These are phyloP conservation scores for Oncorhynchus masou DNA, from an alignment of 2,113 vertebrate genomes.

Conservation along the genomic window DNA sequence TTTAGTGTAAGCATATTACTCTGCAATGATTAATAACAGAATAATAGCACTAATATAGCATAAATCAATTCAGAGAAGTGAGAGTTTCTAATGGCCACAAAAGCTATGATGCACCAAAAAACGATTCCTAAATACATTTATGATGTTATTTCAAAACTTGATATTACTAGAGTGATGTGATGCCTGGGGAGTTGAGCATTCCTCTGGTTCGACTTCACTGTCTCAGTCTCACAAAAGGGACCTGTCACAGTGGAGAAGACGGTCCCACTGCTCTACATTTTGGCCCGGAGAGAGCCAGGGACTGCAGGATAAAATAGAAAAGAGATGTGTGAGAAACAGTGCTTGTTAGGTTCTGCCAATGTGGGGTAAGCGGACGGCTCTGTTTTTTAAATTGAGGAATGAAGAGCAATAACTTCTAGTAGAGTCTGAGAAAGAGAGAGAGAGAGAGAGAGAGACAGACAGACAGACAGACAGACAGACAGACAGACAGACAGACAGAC, in stretches of 20 bases:
- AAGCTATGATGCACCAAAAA: background rate
- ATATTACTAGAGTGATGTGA: background rate
- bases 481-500: no score
- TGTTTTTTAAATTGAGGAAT: constrained; percentile 52
- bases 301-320: constrained; percentile 40
- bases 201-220: constrained; percentile 48
- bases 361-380: constrained; percentile 42
- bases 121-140: background rate
- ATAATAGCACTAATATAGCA: background rate
- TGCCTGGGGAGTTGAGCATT: constrained; percentile 40
- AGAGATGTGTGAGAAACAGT: background rate
- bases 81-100: constrained; percentile 30
- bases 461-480: background rate
- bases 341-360: constrained; percentile 14
- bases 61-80: background rate
- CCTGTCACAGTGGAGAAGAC: constrained; percentile 21
- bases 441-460: background rate
- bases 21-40: background rate
- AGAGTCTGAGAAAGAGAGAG: constrained; percentile 41
- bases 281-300: constrained; percentile 42
- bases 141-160: background rate
- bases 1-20: background rate
- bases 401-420: constrained; percentile 51
- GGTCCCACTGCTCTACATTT: background rate
- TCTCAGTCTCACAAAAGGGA: constrained; percentile 60